Conservation (phyloP, 2,797 vertebrate species). For the Enteromius viviparus region DNA sequence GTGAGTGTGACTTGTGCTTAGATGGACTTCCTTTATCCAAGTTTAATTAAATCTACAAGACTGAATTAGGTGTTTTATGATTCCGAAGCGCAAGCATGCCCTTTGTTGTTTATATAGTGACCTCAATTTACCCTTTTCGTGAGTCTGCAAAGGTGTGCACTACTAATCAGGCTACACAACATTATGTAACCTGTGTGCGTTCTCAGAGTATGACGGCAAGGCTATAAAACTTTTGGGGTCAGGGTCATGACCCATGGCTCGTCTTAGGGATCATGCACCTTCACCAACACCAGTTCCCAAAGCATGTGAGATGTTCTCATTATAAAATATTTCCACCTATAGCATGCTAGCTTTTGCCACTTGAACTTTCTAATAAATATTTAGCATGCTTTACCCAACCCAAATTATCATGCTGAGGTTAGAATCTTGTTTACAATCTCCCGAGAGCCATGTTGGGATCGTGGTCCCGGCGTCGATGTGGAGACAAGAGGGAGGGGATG, state of each 20-base stretch:
- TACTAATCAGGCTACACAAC: neutral
- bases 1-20: neutral
- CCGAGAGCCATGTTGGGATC: conserved; percentile 5
- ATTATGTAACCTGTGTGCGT: neutral
- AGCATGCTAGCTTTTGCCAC: neutral
- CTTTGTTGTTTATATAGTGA: neutral
- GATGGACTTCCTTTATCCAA: neutral
- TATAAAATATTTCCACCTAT: conserved; percentile 12
- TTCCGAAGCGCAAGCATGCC: neutral
- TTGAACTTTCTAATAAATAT: conserved; percentile 12
- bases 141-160: neutral
- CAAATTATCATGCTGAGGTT: conserved; percentile 1
- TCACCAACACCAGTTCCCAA: neutral
- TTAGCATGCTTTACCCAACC: conserved; percentile 1
- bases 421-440: conserved; percentile 8
- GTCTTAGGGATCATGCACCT: neutral
- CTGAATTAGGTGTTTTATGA: neutral
- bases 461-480: neutral
- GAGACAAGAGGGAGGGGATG: conserved; percentile 24
- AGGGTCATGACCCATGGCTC: neutral
- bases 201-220: neutral
- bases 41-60: neutral
- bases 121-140: neutral
- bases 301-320: neutral
- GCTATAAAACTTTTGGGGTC: neutral